These are phyloP conservation scores for Sylvietta virens DNA, from an alignment of 2,113 vertebrate species.

Conservation along the genomic window DNA sequence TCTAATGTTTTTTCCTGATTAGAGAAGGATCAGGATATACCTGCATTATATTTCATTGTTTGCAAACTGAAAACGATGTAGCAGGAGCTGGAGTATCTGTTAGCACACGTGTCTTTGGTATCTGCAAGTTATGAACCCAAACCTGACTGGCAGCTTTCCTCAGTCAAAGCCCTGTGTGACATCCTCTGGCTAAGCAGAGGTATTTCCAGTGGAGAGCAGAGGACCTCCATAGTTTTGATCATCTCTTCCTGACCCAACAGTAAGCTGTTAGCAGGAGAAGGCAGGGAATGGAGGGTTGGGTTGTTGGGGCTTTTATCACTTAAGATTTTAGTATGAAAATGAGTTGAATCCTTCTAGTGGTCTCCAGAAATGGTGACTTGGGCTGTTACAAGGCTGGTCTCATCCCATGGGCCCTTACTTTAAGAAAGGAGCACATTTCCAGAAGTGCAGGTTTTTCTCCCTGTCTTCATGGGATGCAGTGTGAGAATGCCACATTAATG, in stretches of 20 bases:
- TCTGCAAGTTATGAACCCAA: not conserved
- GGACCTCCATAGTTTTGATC: not conserved
- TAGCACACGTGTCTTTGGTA: not conserved
- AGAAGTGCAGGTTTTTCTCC: not conserved
- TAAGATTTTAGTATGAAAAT: not conserved
- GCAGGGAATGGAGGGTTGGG: not conserved
- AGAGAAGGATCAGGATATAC: not conserved
- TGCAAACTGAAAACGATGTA: not conserved
- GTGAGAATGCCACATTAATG: conserved; percentile 23
- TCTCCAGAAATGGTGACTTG: not conserved
- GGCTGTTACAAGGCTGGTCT: not conserved
- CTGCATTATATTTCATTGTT: not conserved
- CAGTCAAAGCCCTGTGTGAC: not conserved
- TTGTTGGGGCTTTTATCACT: not conserved
- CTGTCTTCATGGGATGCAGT: not conserved
- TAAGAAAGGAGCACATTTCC: not conserved
- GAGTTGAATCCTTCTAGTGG: not conserved
- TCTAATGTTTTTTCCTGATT: not conserved
- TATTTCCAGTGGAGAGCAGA: not conserved
- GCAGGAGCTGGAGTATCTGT: not conserved
- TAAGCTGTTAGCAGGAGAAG: not conserved
- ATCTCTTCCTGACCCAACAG: not conserved
- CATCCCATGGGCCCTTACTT: not conserved
- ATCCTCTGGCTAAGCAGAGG: not conserved
- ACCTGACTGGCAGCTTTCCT: not conserved